Evolutionary conservation across 2,888 invertebrate genomes (phyloP), one percentile per base, ranked within the genome.

Genomic region (Abrostola tripartita): DNA sequence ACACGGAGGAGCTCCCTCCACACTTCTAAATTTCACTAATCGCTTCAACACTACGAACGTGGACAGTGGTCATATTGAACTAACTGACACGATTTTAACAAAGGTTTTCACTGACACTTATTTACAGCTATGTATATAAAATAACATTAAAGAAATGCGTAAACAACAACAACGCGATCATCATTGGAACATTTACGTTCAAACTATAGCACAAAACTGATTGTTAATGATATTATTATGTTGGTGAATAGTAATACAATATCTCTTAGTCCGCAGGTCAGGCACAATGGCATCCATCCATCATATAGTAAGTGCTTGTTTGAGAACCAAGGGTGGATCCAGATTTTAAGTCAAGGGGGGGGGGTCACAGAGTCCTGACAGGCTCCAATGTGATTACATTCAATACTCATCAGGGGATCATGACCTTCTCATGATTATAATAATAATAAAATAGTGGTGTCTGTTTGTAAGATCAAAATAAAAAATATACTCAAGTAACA

Each of bases 1-100:
- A 54, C 67, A 42, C 52, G 54, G 74, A 78, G 58, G 67, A 54
- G 51, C 57, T 61, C 60, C 57, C 61, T 69, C 50, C 61, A 50
- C 82, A 62, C 61, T 75, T 63, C 55, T 68, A 52, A 70, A 71
- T 65, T 65, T 63, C 59, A 52, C 71, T 52, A 61, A 71, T 59
- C 59, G 59, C 53, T 37, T n/a, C 44, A 50, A 37, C 49, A 24
- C 44, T 50, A 37, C 49, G 35, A 36, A 24, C 37, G 52, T 52
- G 37, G 42, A 50, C 54, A 50, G 11, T 49, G 47, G 59, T 44
- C 41, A 52, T 56, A 37, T 37, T 66, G 40, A 35, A 47, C 44
- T 36, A 14, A 42, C 38, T 40, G 50, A 37, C 37, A 55, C 37
- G 38, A 10, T 41, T 41, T 38, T 7, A 53, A 7, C 12, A 55